A percentile compares a stretch with the other conserved stretches of the same genome.
Conservation (phyloP, 2,113 vertebrate species). For the Grus americana region DNA sequence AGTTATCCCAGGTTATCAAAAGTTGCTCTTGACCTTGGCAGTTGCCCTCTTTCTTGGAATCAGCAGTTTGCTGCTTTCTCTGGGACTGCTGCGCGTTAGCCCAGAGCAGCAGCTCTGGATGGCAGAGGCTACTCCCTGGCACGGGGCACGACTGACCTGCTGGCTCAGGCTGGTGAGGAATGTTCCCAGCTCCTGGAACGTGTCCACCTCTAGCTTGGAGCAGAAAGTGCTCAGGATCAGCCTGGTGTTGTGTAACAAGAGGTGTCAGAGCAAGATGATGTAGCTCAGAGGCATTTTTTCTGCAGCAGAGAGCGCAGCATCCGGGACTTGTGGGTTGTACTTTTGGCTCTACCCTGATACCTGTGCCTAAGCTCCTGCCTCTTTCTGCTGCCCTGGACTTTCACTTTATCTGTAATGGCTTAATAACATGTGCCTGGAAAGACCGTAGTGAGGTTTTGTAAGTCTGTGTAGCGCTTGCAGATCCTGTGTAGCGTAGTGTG, state of each 20-base stretch:
- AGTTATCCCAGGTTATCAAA: too few relatives aligned
- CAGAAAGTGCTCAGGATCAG: background rate
- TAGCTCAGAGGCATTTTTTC: background rate
- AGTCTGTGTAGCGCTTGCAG: background rate
- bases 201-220: background rate
- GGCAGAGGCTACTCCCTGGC: background rate
- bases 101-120: background rate
- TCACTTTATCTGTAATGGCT: background rate
- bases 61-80: background rate
- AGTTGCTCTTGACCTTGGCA: background rate
- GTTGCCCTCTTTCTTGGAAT: accelerated
- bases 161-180: background rate
- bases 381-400: background rate
- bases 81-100: accelerated
- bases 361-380: background rate
- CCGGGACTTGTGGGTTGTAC: background rate
- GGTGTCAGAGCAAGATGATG: background rate
- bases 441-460: background rate
- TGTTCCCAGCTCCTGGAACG: background rate
- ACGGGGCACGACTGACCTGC: background rate
- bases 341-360: background rate
- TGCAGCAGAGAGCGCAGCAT: background rate
- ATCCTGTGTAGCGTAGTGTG: accelerated
- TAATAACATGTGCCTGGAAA: background rate
- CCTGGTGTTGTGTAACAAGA: background rate